These are phyloP conservation scores for Orthonevra nobilis DNA, from an alignment of 2,888 invertebrate species.

Conservation along the genomic window DNA sequence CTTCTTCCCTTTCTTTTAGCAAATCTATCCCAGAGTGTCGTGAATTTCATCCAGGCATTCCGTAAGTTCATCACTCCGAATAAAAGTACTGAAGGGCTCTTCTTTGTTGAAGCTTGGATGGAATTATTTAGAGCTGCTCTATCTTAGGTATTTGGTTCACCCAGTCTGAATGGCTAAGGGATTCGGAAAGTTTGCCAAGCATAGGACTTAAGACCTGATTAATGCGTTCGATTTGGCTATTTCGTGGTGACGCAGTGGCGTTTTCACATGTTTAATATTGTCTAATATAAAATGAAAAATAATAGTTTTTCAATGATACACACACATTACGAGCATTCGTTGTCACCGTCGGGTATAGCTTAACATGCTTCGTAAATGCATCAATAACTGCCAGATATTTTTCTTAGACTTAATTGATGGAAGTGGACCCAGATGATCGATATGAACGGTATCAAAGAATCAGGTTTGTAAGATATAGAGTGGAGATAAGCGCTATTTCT, in stretches of 20 bases:
- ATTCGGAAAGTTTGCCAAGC: slow-evolving; percentile 34
- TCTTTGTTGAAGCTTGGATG: no score
- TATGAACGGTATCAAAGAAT: not conserved
- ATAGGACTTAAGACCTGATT: slow-evolving; percentile 39
- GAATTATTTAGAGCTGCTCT: slow-evolving; percentile 72
- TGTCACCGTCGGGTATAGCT: not conserved
- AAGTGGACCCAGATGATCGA: not conserved
- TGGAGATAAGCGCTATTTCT: not conserved
- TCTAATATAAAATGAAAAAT: not conserved
- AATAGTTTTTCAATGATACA: not conserved
- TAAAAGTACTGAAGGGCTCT: no score
- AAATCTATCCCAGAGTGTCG: no score
- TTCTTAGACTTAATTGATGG: not conserved
- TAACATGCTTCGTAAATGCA: not conserved
- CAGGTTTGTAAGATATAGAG: not conserved
- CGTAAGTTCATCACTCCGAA: no score
- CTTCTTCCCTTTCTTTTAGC: no score
- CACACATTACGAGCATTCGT: not conserved
- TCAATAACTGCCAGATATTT: not conserved
- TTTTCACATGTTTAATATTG: slow-evolving; percentile 68
- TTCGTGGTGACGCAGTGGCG: slow-evolving; percentile 72
- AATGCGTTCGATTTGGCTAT: slow-evolving; percentile 70
- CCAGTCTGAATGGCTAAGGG: slow-evolving; percentile 28
- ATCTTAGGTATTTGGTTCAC: slow-evolving; percentile 4
- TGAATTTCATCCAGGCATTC: no score